Conservation (phyloP, 2,888 invertebrate species). For the Macropis europaea region DNA sequence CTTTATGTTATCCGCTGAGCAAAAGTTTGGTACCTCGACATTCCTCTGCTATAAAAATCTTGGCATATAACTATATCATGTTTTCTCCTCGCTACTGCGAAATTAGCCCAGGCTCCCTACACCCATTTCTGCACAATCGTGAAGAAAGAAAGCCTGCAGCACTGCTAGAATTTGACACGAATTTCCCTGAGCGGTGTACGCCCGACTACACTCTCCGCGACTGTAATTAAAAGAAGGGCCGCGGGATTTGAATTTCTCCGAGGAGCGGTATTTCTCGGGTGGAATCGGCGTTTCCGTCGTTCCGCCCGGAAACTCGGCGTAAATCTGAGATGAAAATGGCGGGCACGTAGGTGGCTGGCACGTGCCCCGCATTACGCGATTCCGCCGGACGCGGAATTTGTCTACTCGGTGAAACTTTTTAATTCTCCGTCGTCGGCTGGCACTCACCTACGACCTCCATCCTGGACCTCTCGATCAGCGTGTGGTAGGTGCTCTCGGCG, state of each 20-base stretch:
- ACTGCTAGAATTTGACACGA: too few relatives aligned
- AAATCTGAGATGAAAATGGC: conserved; percentile 46
- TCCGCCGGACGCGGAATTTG: conserved; percentile 34
- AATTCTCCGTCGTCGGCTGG: conserved; percentile 5
- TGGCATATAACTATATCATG: too few relatives aligned
- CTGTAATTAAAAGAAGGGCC: neutral
- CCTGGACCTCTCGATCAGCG: conserved; percentile 83
- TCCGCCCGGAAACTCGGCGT: conserved; percentile 3
- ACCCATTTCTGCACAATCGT: too few relatives aligned
- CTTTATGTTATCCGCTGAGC: too few relatives aligned
- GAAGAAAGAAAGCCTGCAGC: too few relatives aligned
- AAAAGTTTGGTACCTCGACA: too few relatives aligned
- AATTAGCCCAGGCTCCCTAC: too few relatives aligned
- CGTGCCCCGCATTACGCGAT: conserved; percentile 37
- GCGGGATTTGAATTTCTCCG: neutral
- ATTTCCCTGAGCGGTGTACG: too few relatives aligned
- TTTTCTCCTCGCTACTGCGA: too few relatives aligned
- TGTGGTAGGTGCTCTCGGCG: conserved; percentile 86
- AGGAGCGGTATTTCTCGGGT: neutral
- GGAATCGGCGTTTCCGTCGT: conserved; percentile 6
- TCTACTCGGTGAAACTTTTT: conserved; percentile 46
- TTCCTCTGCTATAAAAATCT: too few relatives aligned
- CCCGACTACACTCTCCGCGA: too few relatives aligned
- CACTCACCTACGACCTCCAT: conserved; percentile 86
- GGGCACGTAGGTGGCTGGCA: conserved; percentile 41